Evolutionary conservation across 2,113 vertebrate species (phyloP), one percentile per base, ranked within the genome.

Genomic region (Silurus asotus): DNA sequence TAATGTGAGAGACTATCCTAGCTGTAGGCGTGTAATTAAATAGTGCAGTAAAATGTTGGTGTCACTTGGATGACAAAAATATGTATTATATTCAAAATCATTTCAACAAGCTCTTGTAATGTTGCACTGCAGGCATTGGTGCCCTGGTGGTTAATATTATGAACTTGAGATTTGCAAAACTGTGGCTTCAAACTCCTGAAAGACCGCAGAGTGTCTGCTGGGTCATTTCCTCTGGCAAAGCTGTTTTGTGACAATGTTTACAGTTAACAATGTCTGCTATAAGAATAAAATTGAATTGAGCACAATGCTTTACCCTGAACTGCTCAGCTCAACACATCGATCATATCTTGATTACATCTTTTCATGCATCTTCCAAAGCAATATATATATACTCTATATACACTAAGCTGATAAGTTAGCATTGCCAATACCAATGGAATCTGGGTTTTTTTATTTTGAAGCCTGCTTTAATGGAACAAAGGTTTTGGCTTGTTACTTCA

Each of bases 41-140:
- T n/a, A 61, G 17, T 20, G 77, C 28, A 10, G 37, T 80, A 80
- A 80, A 80, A 37, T 59, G 77, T 20, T 59, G 25, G 25, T 58
- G 77, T 58, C 28, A 45, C 56, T 61, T 37, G 14, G 28, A 61
- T 80, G 28, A 45, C 25, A 80, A 61, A 80, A 48, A 20, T 80
- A 45, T 45, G 77, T 20, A 80, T 80, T 80, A 80, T 80, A 80
- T 80, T 61, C 55, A 17, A 58, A 80, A 56, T 80, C 15, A 61
- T 80, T 80, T 45, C 10, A 80, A 23, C 77, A 59, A 45, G 55
- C 25, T 45, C 77, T 45, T 58, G 37, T 61, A 45, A 45, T 78
- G 76, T 58, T 80, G 45, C 1, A 51, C 74, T 55, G 51, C 55
- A n/a, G 51, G 74, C 23, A 77, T 28, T 76, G 51, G 5, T 15